Evolutionary conservation across 1,140 invertebrate genomes (phyloP).

Genomic region (Bombus superbus): DNA sequence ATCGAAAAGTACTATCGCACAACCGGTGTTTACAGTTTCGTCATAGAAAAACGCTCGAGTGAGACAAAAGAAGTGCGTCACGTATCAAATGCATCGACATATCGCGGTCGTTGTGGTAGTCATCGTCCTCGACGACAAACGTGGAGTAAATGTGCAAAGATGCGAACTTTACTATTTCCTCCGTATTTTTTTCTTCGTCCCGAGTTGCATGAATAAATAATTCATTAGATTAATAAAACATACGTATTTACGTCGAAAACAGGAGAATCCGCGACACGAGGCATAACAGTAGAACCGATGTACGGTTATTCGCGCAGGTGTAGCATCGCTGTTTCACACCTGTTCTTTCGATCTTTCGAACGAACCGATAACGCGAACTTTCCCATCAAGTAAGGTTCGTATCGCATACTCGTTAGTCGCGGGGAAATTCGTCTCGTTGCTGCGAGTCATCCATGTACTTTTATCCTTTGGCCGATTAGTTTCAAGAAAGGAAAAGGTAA

Average conservation of each 20-base stretch:
- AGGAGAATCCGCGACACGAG: background rate
- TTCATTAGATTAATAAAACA: background rate
- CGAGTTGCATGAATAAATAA: background rate
- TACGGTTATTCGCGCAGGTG: constrained; percentile 47
- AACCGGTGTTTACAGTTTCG: background rate
- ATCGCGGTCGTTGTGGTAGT: background rate
- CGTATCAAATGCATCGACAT: background rate
- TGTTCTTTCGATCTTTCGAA: constrained; percentile 26
- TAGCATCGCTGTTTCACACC: constrained; percentile 12
- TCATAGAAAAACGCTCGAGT: background rate
- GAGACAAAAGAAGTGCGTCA: background rate
- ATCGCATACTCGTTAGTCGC: background rate
- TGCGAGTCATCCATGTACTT: background rate
- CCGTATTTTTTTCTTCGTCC: background rate
- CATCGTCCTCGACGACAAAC: background rate
- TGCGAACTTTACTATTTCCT: background rate
- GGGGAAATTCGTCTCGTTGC: background rate
- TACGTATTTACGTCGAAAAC: background rate
- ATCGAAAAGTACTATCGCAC: background rate
- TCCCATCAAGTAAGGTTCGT: background rate
- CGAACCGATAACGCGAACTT: constrained; percentile 24
- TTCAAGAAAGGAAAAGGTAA: background rate
- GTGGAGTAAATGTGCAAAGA: background rate
- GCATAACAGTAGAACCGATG: constrained; percentile 7
- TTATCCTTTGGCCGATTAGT: background rate